Conservation (phyloP, 2,888 invertebrate genomes). For the Orthosia cruda region DNA sequence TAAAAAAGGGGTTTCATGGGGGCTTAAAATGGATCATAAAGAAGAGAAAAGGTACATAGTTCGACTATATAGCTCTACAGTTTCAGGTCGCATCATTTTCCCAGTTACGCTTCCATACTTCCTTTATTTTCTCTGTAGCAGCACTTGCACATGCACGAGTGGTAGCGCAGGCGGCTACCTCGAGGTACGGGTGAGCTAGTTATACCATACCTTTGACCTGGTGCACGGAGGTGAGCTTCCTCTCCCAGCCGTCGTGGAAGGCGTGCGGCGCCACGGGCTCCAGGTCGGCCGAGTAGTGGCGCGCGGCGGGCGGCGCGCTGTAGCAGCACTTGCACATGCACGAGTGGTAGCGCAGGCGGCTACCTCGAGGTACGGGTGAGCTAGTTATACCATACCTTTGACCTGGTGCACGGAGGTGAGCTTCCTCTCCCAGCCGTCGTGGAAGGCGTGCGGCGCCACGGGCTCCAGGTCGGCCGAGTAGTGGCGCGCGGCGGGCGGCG, state of each 20-base stretch:
- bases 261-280: constrained; percentile 97
- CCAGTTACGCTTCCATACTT: too few species aligned
- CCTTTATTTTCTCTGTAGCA: too few species aligned
- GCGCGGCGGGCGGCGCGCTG: too few species aligned
- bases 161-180: constrained; percentile 99
- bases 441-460: constrained; percentile 94
- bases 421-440: constrained; percentile 74
- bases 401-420: background rate
- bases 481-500: too few species aligned
- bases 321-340: too few species aligned
- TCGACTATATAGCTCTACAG: too few species aligned
- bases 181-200: constrained; percentile 96
- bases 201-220: constrained; percentile 47
- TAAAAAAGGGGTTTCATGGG: too few species aligned
- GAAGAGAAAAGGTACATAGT: too few species aligned
- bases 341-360: too few species aligned
- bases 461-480: constrained; percentile 98
- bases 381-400: constrained; percentile 43
- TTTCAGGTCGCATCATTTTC: too few species aligned
- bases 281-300: constrained; percentile 97
- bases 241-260: constrained; percentile 1
- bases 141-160: too few species aligned
- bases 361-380: background rate
- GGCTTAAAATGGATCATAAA: too few species aligned
- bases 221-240: constrained; percentile 73